Percentiles rank a stretch among this genome's conserved stretches.
Evolutionary conservation across 2,113 vertebrate genomes (phyloP).

Genomic region (Uria aalge): DNA sequence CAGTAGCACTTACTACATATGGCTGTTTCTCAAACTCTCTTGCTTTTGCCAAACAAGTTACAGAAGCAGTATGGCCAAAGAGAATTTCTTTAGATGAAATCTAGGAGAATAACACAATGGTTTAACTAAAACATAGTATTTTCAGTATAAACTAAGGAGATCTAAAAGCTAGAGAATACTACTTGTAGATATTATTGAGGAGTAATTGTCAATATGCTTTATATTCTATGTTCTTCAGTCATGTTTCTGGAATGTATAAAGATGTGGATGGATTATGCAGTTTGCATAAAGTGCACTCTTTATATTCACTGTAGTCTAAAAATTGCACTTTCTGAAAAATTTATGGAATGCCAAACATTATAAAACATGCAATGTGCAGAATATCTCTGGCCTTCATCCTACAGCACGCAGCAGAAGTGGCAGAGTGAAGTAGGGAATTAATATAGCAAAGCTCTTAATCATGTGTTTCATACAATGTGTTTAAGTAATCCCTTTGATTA

Average conservation of each 20-base stretch:
- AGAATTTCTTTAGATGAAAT: constrained; percentile 78
- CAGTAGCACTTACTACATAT: constrained; percentile 78
- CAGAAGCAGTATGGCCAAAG: constrained; percentile 77
- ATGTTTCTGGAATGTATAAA: neutral
- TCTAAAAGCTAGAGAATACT: neutral
- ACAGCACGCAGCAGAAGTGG: neutral
- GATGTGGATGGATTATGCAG: neutral
- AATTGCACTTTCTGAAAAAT: neutral
- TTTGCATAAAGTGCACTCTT: neutral
- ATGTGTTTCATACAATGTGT: neutral
- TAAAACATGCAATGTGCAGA: neutral
- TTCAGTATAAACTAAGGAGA: neutral
- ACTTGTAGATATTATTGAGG: neutral
- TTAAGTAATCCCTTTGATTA: neutral
- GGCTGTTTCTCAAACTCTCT: constrained; percentile 82
- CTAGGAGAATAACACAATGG: constrained; percentile 56
- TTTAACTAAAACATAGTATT: neutral
- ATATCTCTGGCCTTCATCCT: neutral
- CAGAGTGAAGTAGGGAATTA: neutral
- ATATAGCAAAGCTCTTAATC: neutral
- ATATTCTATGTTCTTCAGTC: neutral
- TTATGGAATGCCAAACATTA: neutral
- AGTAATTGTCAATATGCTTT: neutral
- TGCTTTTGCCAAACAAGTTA: constrained; percentile 80
- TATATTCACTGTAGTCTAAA: neutral